These are phyloP conservation scores for Ammodytes dubius DNA, from an alignment of 2,113 vertebrate species.

Conservation along the genomic window DNA sequence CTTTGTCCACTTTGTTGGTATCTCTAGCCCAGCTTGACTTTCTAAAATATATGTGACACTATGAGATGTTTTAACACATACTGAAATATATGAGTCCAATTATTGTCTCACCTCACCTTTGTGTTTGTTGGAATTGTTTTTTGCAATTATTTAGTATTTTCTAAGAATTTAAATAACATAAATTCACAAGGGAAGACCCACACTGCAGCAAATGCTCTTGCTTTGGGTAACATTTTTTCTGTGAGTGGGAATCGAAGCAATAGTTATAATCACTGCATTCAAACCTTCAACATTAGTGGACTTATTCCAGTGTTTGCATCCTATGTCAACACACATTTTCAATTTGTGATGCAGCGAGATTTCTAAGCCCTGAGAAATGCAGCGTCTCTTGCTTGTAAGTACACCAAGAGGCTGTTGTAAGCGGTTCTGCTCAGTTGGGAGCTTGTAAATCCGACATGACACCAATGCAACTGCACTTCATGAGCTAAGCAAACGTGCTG, in stretches of 20 bases:
- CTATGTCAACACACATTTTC: constrained; percentile 14
- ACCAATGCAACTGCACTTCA: background rate
- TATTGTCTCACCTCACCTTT: too few species aligned
- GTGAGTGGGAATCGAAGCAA: background rate
- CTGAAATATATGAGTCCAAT: background rate
- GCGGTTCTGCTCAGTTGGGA: constrained; percentile 21
- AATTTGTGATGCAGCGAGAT: background rate
- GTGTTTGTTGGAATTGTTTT: background rate
- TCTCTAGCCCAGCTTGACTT: background rate
- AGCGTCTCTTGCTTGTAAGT: constrained; percentile 8
- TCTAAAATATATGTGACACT: background rate
- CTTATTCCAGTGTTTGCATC: constrained; percentile 2
- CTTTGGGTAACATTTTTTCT: background rate
- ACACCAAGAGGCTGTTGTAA: constrained; percentile 21
- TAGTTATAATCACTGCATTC: background rate
- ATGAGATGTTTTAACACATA: background rate
- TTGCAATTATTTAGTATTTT: background rate
- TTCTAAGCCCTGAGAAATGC: background rate
- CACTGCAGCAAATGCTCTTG: background rate
- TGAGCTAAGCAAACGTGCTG: background rate
- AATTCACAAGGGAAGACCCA: background rate
- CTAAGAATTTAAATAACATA: background rate
- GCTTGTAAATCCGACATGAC: constrained; percentile 40
- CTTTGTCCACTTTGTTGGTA: constrained; percentile 9
- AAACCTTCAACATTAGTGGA: background rate